Conservation (phyloP, 2,888 invertebrate species). For the Phengaris alcon region DNA sequence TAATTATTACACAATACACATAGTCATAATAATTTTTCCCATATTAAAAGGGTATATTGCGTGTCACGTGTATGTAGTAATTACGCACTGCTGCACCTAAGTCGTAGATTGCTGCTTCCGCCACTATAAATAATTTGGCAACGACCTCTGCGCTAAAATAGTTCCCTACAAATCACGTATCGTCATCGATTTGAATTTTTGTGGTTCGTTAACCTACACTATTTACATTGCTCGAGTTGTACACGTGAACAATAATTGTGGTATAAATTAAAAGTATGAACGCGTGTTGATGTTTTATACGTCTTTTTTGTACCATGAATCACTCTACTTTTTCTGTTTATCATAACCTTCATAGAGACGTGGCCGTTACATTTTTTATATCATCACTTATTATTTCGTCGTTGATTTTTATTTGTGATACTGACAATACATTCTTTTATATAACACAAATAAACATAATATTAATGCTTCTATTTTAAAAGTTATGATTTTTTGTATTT, state of each 20-base stretch:
- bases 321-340: constrained; percentile 15
- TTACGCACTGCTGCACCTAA: constrained; percentile 25
- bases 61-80: constrained; percentile 4
- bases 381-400: neutral
- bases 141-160: constrained; percentile 52
- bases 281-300: constrained; percentile 28
- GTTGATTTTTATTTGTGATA: constrained; percentile 21
- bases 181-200: constrained; percentile 49
- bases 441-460: neutral
- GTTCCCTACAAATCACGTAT: constrained; percentile 35
- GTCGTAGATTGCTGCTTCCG: constrained; percentile 52
- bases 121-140: constrained; percentile 65
- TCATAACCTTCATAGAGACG: constrained; percentile 5
- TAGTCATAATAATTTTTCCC: neutral
- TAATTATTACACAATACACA: neutral
- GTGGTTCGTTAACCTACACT: constrained; percentile 58
- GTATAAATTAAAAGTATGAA: constrained; percentile 20
- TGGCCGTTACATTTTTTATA: constrained; percentile 14
- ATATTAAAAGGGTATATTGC: constrained; percentile 4
- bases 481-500: neutral
- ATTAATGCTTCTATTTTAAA: neutral
- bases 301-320: constrained; percentile 18
- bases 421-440: neutral
- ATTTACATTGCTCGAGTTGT: constrained; percentile 40
- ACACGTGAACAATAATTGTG: constrained; percentile 23